Conservation (phyloP, 2,797 vertebrate genomes). For the Muscicapa comitata region DNA sequence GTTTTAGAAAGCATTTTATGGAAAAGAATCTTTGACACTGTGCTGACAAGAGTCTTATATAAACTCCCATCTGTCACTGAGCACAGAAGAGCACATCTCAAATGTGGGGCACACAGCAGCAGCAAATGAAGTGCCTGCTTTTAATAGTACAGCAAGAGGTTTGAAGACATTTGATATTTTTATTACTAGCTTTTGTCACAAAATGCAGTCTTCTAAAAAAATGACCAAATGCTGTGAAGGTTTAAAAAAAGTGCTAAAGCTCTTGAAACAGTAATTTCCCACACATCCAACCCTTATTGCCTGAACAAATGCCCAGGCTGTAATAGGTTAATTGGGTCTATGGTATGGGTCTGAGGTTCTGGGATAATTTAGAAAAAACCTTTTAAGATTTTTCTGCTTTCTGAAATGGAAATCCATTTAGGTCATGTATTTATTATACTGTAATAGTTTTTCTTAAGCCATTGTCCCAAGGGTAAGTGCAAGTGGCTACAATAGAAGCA, state of each 20-base stretch:
- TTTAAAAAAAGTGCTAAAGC: background rate
- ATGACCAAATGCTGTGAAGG: background rate
- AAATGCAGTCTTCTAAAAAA: background rate
- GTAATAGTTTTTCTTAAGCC: background rate
- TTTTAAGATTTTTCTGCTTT: background rate
- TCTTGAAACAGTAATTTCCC: background rate
- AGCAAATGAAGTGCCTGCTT: slow-evolving; percentile 10
- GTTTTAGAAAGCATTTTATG: background rate
- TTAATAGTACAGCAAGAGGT: background rate
- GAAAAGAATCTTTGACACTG: background rate
- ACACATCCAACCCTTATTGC: background rate
- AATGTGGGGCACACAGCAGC: slow-evolving; percentile 12
- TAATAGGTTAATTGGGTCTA: background rate
- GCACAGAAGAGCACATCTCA: background rate
- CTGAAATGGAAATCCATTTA: background rate
- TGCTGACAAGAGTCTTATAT: slow-evolving; percentile 38
- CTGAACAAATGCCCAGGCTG: background rate
- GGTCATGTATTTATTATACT: background rate
- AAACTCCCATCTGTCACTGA: slow-evolving; percentile 48
- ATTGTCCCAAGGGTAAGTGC: background rate
- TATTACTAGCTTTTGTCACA: background rate
- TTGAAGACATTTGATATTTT: slow-evolving; percentile 14
- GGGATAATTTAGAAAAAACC: background rate
- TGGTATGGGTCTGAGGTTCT: background rate
- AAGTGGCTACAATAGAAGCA: background rate